These are phyloP conservation scores for Hexactinellida sp. DNA, from an alignment of 37 sponge, comb jelly and placozoan genomes.

Conservation along the genomic window DNA sequence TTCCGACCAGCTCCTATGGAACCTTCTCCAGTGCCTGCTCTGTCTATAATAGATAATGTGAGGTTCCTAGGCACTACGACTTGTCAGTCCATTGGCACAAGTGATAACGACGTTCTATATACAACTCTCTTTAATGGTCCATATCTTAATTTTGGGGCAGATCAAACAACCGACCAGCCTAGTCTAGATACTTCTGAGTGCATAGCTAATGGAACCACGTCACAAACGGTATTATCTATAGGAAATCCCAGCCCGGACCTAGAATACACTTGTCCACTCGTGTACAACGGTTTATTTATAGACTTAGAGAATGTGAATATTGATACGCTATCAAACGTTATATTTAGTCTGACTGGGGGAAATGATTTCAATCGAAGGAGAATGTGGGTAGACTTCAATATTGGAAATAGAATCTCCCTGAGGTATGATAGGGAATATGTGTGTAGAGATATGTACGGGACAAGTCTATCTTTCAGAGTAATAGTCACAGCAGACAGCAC, in stretches of 20 bases:
- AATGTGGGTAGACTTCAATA: background rate
- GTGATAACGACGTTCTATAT: background rate
- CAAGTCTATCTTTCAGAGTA: background rate
- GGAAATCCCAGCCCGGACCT: background rate
- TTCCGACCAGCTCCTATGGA: background rate
- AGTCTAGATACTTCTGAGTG: too few relatives aligned
- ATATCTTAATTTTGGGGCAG: too few relatives aligned
- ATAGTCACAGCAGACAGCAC: background rate
- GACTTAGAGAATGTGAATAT: background rate
- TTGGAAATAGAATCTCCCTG: background rate
- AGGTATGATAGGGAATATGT: conserved; percentile 1
- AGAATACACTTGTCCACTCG: background rate
- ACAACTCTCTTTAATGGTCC: background rate
- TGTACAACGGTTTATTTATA: background rate
- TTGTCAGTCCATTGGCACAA: background rate
- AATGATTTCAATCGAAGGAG: background rate
- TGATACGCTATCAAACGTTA: background rate
- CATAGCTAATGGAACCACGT: background rate
- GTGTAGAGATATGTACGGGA: background rate
- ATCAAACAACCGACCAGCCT: too few relatives aligned
- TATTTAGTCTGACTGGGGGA: background rate
- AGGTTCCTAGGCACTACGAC: background rate
- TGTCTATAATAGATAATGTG: background rate
- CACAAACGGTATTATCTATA: background rate
- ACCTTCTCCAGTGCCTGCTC: background rate